Evolutionary conservation across 1,140 invertebrate genomes (phyloP), one percentile per base, ranked within the genome.

Genomic region (Drosophila paulistorum): DNA sequence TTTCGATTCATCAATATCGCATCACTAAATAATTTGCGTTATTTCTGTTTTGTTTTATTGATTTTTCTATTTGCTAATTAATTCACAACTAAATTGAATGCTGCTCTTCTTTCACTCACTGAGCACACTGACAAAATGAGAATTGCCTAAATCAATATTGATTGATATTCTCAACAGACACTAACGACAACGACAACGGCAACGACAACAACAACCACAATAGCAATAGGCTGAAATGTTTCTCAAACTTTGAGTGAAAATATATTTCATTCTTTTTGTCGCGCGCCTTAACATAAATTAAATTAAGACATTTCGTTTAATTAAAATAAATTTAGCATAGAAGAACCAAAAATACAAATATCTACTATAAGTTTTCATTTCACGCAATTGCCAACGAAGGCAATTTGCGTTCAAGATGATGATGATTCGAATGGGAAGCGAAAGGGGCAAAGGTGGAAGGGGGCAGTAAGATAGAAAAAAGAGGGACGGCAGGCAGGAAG

Each of bases 241-340:
- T n/a, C 69, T 65, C 68, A 74, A 74, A 80, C 71, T 51, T 23
- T 66, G 17, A 14, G 13, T 64, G 35, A 37, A 11, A 42, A 74
- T 26, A 62, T 62, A 51, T 51, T 23, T 4, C 10, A 51, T 51
- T 51, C 10, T 73, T 54, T 1, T 37, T 10, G 57, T 62, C 61
- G 70, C 77, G 65, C 75, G 60, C 71, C 78, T 73, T 57, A 55
- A 76, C 17, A 51, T 79, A 71, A 73, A 86, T 86, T 86, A 68
- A 74, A 81, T 89, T 74, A 79, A 86, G 83, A 80, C 83, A 87
- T 77, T 86, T 71, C 83, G 87, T 51, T 51, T 51, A 86, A 86
- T 87, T 87, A 89, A 89, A 71, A 87, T 77, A 80, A 89, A 87
- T 89, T 83, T 89, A 74, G 83, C 84, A 77, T 80, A 70, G 55